Base-by-base conservation (phyloP, 2,888 invertebrate genomes). In the Acronicta alni region DNA sequence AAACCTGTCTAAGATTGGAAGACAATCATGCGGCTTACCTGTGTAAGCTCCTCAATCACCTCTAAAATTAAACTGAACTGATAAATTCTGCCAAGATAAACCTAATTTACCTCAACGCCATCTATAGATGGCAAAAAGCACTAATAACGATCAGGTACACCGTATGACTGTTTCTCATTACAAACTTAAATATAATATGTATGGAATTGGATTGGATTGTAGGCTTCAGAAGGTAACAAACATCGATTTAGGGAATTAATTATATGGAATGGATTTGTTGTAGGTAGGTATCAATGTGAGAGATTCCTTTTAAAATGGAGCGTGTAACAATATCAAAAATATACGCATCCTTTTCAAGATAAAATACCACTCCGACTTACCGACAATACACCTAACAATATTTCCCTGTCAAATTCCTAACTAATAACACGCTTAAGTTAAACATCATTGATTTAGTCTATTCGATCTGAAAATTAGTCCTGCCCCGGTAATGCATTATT, bases 261-360 rank as follows among this genome's bases (percentile, higher is more conserved):
- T 64, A 23, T 18, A 70, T 9, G 54, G 42, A n/a, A 62, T 63
- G 72, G 57, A 69, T 66, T 70, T 61, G 56, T 67, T 77, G 67
- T 79, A 70, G 69, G 60, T 83, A 82, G 80, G 66, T 80, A 75
- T 72, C 59, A 58, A 66, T 74, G 71, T 35, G 26, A 43, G 38
- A 39, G 45, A 44, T 15, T 56, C 15, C 16, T 62, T 35, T 23
- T 57, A 43, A 61, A 70, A 74, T 61, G 53, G 58, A 74, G 67
- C 46, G 47, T 67, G 51, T 30, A 10, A 20, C 6, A 23, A 23
- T 5, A 23, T 23, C 5, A 23, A 23, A 12, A 26, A 26, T 9
- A 26, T 26, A 26, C 26, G 1, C 9, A 23, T 6, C 3, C 23
- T 1, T n/a, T n/a, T n/a, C n/a, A n/a, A n/a, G n/a, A n/a, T n/a